Base-by-base conservation (phyloP, 1,140 invertebrate genomes). In the Solenopsis invicta region DNA sequence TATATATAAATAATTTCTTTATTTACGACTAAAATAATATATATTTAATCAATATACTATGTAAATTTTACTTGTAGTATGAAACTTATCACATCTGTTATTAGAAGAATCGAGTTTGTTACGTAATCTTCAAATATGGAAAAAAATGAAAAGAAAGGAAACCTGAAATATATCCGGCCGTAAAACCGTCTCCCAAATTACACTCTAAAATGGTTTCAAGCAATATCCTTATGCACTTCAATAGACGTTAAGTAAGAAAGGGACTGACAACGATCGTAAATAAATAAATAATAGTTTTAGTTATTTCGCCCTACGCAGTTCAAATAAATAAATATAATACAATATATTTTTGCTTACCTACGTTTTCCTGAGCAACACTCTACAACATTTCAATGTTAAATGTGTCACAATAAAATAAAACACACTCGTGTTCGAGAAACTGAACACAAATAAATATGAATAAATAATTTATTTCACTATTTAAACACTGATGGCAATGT, bases 381-480 rank as follows among this genome's bases (percentile, higher is more conserved):
- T 84, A 37, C 72, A 74, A 72, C 50, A 18, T 81, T 45, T 77
- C 52, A 64, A 69, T 16, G 72, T 89, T 77, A 89, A 86, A 85
- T 67, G 69, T 72, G 24, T 24, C 48, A 62, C 61, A 66, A 8
- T 41, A 61, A 18, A 76, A 56, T 52, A 78, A 67, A n/a, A 8
- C 8, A 37, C 18, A 41, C n/a, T 67, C 12, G 41, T 10, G 8
- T 18, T 41, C 2, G n/a, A 54, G 29, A 29, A 29, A 29, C 29
- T 29, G 29, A 29, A 29, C 29, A n/a, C 6, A 54, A 54, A 2
- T 54, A n/a, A 54, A 54, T 5, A n/a, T 5, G 0, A 54, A 54
- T 1, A 54, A 54, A 54, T 18, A 52, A 54, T 54, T 54, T 54
- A 54, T 54, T 54, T 54, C 2, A 54, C 41, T 41, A 8, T 41